Conservation (phyloP, 2,113 vertebrate genomes). For the Tiliqua scincoides region DNA sequence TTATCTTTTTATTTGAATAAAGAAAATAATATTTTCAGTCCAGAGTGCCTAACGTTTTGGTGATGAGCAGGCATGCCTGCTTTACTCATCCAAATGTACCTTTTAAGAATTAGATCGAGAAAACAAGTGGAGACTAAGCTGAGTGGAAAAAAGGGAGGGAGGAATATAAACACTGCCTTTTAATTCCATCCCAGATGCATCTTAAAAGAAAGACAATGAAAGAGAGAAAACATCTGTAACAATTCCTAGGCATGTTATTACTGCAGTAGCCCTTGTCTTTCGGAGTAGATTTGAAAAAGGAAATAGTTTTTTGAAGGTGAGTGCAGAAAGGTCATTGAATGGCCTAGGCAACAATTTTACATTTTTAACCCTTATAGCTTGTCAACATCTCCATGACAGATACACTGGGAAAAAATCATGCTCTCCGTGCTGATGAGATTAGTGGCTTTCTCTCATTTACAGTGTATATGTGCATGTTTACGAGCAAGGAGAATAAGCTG, state of each 20-base stretch:
- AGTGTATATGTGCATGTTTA: background rate
- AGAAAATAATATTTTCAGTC: slow-evolving; percentile 21
- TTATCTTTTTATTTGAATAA: background rate
- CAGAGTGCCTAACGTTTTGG: slow-evolving; percentile 27
- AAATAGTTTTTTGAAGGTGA: slow-evolving; percentile 35
- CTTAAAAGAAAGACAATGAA: slow-evolving; percentile 43
- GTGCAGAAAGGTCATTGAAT: slow-evolving; percentile 21
- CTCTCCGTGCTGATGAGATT: accelerated
- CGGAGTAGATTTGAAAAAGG: background rate
- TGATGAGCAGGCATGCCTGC: slow-evolving; percentile 39
- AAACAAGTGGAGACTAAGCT: slow-evolving; percentile 14
- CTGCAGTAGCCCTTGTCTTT: slow-evolving; percentile 35
- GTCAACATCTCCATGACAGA: background rate
- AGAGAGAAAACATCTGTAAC: slow-evolving; percentile 33
- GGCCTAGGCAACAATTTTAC: background rate
- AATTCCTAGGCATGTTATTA: slow-evolving; percentile 34
- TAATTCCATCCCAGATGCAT: slow-evolving; percentile 46
- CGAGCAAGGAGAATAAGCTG: background rate
- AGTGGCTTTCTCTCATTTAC: background rate
- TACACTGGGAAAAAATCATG: accelerated
- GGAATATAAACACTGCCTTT: slow-evolving; percentile 27
- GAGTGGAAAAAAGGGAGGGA: slow-evolving; percentile 37
- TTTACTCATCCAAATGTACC: slow-evolving; percentile 13
- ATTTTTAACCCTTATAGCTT: background rate
- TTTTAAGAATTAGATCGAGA: slow-evolving; percentile 46